Evolutionary conservation across 2,797 vertebrate genomes (phyloP), one percentile per base, ranked within the genome.

Genomic region (Thaleichthys pacificus): DNA sequence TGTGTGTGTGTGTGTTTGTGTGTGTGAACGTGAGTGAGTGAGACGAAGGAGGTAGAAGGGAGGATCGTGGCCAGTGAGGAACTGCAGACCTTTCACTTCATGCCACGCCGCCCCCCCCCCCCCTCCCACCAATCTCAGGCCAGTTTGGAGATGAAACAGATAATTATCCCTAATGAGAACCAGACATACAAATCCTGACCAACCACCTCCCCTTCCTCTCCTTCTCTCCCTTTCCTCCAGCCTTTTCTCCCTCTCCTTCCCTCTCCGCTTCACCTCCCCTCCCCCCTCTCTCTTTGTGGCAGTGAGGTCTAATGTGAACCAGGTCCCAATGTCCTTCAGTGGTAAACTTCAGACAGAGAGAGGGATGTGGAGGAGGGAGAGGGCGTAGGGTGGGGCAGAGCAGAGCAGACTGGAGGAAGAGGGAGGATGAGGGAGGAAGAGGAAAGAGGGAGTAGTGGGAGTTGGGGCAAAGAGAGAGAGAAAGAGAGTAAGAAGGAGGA

Each of bases 131-230:
- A 26, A 62, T 28, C 61, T 30, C 91, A 91, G 94, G 94, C 94
- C 94, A 95, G 93, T 92, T 91, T 90, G 94, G 93, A 97, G 94
- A 97, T 98, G 95, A 98, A 98, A 97, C 95, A 96, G 95, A 96
- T 97, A 98, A 98, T 98, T 97, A 95, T 91, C 93, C 94, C 89
- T 98, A 98, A 99, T 98, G 94, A 95, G 96, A 97, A 95, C 95
- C 97, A 98, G 96, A 96, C 95, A 91, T 92, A 85, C 92, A 89
- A 91, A 91, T 83, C 92, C 22, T 19, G 7, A 8, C 93, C 62
- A 67, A 74, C 69, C 42, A 56, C 69, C 63, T 17, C 49, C 63
- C 61, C 61, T 61, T 54, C 56, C 42, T 62, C 56, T 61, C 63
- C 61, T 17, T 17, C 32, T 54, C 47, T 61, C 17, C 22, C 24